Evolutionary conservation across 2,888 invertebrate species (phyloP).

Genomic region (Tenthredo amoena): DNA sequence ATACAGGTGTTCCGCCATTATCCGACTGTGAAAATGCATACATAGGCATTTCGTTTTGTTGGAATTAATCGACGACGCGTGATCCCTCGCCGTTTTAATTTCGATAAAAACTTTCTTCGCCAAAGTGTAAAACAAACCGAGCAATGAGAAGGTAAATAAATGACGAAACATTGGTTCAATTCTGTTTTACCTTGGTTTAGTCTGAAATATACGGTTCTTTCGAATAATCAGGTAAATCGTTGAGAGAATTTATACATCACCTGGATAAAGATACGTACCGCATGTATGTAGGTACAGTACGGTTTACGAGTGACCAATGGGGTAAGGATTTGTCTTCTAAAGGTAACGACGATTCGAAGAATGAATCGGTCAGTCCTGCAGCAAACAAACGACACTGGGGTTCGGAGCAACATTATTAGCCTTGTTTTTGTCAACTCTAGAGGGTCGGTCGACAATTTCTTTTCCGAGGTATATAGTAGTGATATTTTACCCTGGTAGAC

Average conservation of each 20-base stretch:
- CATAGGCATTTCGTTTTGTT: neutral
- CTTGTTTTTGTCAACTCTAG: slow-evolving; percentile 70
- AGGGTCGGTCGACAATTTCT: slow-evolving; percentile 48
- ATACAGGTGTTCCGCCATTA: neutral
- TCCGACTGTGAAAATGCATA: neutral
- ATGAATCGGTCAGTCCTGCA: slow-evolving; percentile 59
- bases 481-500: slow-evolving; percentile 68
- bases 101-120: neutral
- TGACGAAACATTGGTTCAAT: neutral
- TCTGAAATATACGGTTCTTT: neutral
- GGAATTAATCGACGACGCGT: slow-evolving; percentile 11
- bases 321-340: neutral
- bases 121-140: neutral
- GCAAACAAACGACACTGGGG: slow-evolving; percentile 42
- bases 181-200: neutral
- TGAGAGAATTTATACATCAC: slow-evolving; percentile 25
- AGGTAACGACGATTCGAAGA: slow-evolving; percentile 66
- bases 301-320: slow-evolving; percentile 1
- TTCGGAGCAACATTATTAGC: slow-evolving; percentile 69
- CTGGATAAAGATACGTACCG: slow-evolving; percentile 4
- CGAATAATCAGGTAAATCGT: slow-evolving; percentile 18
- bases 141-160: neutral
- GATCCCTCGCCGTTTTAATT: neutral
- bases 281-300: neutral
- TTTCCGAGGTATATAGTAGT: slow-evolving; percentile 60